Evolutionary conservation across 2,113 vertebrate species (phyloP).

Genomic region (Melanerpes aurifrons): DNA sequence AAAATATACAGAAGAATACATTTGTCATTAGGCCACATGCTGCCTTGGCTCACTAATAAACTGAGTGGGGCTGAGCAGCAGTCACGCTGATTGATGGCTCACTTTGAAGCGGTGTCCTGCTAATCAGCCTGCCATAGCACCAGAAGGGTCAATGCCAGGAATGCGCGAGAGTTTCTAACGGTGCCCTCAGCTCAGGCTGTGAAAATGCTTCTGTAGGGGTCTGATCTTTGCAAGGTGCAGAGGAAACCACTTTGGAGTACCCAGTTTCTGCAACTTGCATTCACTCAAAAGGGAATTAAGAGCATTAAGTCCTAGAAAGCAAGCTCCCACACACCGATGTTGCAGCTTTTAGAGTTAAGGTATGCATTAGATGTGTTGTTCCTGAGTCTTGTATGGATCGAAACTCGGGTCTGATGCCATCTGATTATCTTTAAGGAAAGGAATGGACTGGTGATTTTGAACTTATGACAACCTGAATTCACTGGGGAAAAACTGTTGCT

Average conservation of each 20-base stretch:
- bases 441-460: not conserved
- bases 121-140: not conserved
- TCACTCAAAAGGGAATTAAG: not conserved
- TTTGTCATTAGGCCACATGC: not conserved
- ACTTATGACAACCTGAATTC: conserved; percentile 4
- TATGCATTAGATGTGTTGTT: not conserved
- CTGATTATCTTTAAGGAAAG: not conserved
- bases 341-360: not conserved
- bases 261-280: not conserved
- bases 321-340: not conserved
- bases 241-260: not conserved
- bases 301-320: not conserved
- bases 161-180: conserved; percentile 1
- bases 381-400: conserved; percentile 9
- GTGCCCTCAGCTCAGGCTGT: not conserved
- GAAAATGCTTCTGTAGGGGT: not conserved
- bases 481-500: not conserved
- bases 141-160: conserved; percentile 12
- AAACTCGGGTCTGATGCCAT: not conserved
- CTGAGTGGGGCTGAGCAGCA: not conserved
- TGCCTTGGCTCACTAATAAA: conserved; percentile 8
- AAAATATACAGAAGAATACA: not conserved
- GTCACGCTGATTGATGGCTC: conserved; percentile 32
- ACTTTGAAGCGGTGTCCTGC: conserved; percentile 19
- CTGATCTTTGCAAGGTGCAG: not conserved